Percentiles rank a stretch among this genome's conserved stretches.
Conservation (phyloP, 2,888 invertebrate species). For the Ichneumon xanthorius region DNA sequence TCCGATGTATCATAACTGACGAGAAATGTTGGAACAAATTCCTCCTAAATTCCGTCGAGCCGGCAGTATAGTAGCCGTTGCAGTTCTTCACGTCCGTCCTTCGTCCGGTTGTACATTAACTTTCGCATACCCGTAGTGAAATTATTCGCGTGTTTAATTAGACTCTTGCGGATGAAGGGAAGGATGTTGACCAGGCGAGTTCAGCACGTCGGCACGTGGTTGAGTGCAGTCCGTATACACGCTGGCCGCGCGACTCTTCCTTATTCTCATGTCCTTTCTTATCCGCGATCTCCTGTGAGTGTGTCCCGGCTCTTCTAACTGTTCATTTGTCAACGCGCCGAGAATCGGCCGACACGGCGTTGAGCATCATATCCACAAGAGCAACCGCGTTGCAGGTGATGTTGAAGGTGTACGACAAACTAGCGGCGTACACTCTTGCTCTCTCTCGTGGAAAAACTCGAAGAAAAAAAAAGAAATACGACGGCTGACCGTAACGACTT, state of each 20-base stretch:
- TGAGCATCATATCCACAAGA: constrained; percentile 33
- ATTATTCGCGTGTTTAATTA: constrained; percentile 55
- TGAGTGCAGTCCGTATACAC: constrained; percentile 7
- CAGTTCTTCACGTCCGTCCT: constrained; percentile 43
- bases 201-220: constrained; percentile 35
- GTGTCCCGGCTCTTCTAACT: constrained; percentile 66
- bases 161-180: constrained; percentile 2
- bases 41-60: background rate
- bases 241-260: constrained; percentile 33
- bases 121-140: constrained; percentile 18
- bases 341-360: constrained; percentile 16
- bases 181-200: background rate
- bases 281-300: constrained; percentile 73
- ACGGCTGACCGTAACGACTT: constrained; percentile 69
- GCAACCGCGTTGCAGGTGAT: background rate
- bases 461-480: constrained; percentile 13
- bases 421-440: background rate
- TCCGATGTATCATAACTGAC: background rate
- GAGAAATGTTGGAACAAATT: background rate
- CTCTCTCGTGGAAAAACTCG: background rate
- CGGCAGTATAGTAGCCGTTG: background rate
- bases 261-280: constrained; percentile 69
- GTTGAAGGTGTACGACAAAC: background rate
- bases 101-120: constrained; percentile 25
- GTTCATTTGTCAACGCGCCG: constrained; percentile 73